Conservation (phyloP, 2,888 invertebrate genomes). For the Caenorhabditis drosophilae region DNA sequence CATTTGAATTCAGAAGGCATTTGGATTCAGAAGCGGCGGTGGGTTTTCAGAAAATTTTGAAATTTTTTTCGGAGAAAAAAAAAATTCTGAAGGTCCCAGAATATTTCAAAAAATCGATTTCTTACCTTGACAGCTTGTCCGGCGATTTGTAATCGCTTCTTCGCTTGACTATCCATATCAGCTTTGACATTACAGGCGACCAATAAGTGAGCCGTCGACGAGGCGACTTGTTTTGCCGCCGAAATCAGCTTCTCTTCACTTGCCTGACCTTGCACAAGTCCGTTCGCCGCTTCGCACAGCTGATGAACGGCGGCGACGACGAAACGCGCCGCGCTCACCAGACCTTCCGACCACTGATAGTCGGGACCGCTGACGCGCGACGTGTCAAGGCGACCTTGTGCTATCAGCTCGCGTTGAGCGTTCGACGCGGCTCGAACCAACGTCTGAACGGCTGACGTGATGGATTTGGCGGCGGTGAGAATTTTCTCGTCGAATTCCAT, state of each 20-base stretch:
- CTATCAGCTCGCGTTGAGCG: constrained; percentile 93
- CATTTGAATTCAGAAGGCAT: too few species aligned
- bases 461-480: constrained; percentile 94
- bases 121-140: constrained; percentile 57
- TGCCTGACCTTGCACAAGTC: constrained; percentile 78
- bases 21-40: too few species aligned
- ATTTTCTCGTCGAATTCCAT: constrained; percentile 99
- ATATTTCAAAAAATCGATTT: constrained; percentile 2
- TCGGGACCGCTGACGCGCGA: constrained; percentile 9
- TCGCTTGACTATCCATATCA: constrained; percentile 91
- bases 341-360: constrained; percentile 69
- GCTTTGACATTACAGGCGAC: constrained; percentile 99
- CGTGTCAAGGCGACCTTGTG: constrained; percentile 73
- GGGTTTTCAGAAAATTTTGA: too few species aligned
- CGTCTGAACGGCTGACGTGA: constrained; percentile 94
- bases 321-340: constrained; percentile 75
- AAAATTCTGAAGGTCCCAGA: too few species aligned
- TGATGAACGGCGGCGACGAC: constrained; percentile 97
- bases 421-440: constrained; percentile 94
- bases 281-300: constrained; percentile 95
- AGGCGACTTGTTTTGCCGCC: constrained; percentile 89
- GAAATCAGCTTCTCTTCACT: constrained; percentile 92
- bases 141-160: constrained; percentile 79
- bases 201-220: constrained; percentile 92
- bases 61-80: too few species aligned